Conservation (phyloP, 2,113 vertebrate species). For the Psammodynastes pulverulentus region DNA sequence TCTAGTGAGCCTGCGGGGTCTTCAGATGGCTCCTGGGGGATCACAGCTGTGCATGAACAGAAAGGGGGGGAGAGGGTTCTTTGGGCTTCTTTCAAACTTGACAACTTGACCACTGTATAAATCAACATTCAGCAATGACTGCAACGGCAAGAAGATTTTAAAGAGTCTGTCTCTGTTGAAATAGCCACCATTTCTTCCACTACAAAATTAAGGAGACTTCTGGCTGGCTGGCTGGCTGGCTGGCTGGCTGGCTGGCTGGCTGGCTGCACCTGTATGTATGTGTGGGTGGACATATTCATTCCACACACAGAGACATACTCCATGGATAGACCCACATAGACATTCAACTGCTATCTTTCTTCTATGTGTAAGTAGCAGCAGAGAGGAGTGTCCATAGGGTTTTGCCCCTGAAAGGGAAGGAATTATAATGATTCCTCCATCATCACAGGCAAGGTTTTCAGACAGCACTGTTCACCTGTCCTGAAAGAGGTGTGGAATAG, state of each 20-base stretch:
- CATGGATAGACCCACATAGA: not conserved
- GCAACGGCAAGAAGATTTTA: constrained; percentile 24
- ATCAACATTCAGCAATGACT: constrained; percentile 53
- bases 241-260: not conserved
- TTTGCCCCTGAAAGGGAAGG: constrained; percentile 2
- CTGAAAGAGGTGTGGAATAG: not conserved
- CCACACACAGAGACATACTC: not conserved
- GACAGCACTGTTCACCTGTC: not conserved
- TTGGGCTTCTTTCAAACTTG: constrained; percentile 58
- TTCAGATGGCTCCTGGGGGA: constrained; percentile 50
- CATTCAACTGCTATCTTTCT: constrained; percentile 27
- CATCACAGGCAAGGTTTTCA: not conserved
- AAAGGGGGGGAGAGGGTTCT: constrained; percentile 54
- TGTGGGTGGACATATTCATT: not conserved
- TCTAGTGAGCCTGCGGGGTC: constrained; percentile 51
- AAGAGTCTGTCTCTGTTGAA: constrained; percentile 35
- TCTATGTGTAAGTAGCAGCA: constrained; percentile 29
- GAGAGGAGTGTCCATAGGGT: constrained; percentile 2
- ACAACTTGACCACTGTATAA: constrained; percentile 60
- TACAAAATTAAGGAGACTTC: not conserved
- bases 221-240: not conserved
- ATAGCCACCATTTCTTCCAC: not conserved
- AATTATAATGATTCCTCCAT: constrained; percentile 33
- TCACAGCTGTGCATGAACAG: constrained; percentile 66
- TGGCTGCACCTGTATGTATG: not conserved